Evolutionary conservation across 2,797 vertebrate genomes (phyloP).

Genomic region (Labroides dimidiatus): DNA sequence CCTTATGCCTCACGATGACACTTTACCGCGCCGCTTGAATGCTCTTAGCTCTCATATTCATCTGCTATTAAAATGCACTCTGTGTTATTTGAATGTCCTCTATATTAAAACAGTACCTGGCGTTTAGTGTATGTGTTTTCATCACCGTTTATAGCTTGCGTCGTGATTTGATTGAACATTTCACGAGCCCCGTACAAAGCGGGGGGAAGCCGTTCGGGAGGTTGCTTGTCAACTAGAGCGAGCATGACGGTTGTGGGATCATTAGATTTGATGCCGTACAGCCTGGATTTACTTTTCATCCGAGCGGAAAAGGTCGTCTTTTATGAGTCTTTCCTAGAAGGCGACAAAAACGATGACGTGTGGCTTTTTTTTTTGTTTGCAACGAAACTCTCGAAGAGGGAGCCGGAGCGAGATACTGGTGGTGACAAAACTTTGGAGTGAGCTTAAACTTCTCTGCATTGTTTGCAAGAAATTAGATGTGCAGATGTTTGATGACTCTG

Average conservation of each 20-base stretch:
- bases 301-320: conserved; percentile 77
- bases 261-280: conserved; percentile 60
- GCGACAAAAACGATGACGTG: conserved; percentile 61
- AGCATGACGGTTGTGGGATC: conserved; percentile 46
- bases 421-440: conserved; percentile 18
- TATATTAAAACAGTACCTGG: conserved; percentile 54
- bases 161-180: conserved; percentile 52
- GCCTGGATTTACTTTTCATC: conserved; percentile 64
- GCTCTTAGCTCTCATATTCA: conserved; percentile 39
- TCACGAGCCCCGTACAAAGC: conserved; percentile 26
- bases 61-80: conserved; percentile 55
- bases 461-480: conserved; percentile 51
- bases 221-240: conserved; percentile 64
- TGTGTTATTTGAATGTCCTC: conserved; percentile 61
- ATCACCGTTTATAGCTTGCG: conserved; percentile 45
- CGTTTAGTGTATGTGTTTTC: conserved; percentile 54
- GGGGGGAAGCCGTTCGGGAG: conserved; percentile 11
- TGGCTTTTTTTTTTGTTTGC: conserved; percentile 43
- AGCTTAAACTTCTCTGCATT: conserved; percentile 46
- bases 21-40: conserved; percentile 14
- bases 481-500: conserved; percentile 22
- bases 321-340: conserved; percentile 67
- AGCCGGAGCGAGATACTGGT: background rate
- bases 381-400: conserved; percentile 19
- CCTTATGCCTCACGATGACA: conserved; percentile 47